A percentile compares a stretch with the other conserved stretches of the same genome.
These are phyloP conservation scores for Capitella teleta DNA, from an alignment of 1,140 invertebrate species.

Conservation along the genomic window DNA sequence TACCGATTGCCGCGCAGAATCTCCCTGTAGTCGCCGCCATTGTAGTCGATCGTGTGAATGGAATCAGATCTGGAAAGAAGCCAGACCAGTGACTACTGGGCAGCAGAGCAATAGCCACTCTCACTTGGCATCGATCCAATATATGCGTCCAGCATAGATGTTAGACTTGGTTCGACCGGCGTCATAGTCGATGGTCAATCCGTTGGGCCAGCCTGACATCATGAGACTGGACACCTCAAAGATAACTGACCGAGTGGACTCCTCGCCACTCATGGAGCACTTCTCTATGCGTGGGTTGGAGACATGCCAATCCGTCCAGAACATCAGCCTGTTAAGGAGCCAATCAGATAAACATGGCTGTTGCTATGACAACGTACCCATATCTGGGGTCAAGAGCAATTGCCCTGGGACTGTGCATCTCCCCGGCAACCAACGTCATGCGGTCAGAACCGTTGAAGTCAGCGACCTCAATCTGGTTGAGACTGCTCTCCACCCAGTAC, in stretches of 20 bases:
- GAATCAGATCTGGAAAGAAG: conserved; percentile 57
- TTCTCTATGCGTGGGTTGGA: conserved; percentile 47
- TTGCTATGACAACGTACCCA: conserved; percentile 44
- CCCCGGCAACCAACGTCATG: conserved; percentile 67
- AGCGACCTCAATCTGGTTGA: conserved; percentile 83
- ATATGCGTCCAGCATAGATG: no score
- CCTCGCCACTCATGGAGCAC: conserved; percentile 50
- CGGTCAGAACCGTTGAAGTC: conserved; percentile 66
- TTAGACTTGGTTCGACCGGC: conserved; percentile 45
- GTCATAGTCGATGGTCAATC: conserved; percentile 54
- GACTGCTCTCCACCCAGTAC: conserved; percentile 82
- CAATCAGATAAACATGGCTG: background rate
- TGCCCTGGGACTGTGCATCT: conserved; percentile 74
- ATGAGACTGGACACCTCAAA: conserved; percentile 35
- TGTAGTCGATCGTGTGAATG: conserved; percentile 63
- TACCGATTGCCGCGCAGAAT: conserved; percentile 48
- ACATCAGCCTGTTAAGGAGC: conserved; percentile 49
- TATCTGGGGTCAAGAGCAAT: conserved; percentile 71
- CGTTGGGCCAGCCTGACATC: conserved; percentile 58
- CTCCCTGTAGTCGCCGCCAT: conserved; percentile 46
- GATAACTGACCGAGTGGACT: conserved; percentile 41
- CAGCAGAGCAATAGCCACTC: background rate
- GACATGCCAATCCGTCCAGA: conserved; percentile 82
- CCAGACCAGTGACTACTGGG: background rate
- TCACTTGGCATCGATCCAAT: conserved; percentile 59